phyloP scores from a whole-genome alignment of 2,888 invertebrate genomes.

The Drosophila neonasuta region DNA sequence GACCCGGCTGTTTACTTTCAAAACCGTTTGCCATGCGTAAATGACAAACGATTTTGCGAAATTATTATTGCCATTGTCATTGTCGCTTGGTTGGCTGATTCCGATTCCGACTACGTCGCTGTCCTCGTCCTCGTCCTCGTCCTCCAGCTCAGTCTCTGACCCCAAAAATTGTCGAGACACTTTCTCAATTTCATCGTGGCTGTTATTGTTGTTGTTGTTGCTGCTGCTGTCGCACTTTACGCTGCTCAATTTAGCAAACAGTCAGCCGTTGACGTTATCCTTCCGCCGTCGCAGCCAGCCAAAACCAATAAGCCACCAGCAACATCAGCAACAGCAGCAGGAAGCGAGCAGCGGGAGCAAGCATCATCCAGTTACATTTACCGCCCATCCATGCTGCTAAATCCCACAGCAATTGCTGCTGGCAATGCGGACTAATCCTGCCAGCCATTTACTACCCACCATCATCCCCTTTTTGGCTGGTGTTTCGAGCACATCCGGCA shows the following conservation, averaged over 20 bases:
- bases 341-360: conserved; percentile 20
- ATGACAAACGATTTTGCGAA: conserved; percentile 78
- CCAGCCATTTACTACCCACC: conserved; percentile 41
- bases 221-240: conserved; percentile 70
- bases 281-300: conserved; percentile 68
- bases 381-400: conserved; percentile 58
- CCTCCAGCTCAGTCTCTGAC: conserved; percentile 7
- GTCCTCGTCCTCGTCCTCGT: not conserved
- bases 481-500: conserved; percentile 62
- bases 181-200: conserved; percentile 45
- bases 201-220: conserved; percentile 18
- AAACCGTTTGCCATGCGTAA: conserved; percentile 79
- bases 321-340: conserved; percentile 32
- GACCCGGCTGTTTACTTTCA: conserved; percentile 76
- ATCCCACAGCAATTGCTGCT: conserved; percentile 76
- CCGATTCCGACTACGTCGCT: not conserved
- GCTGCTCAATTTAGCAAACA: conserved; percentile 79
- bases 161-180: conserved; percentile 51
- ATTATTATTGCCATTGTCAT: conserved; percentile 78
- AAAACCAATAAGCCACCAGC: conserved; percentile 76
- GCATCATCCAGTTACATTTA: conserved; percentile 51
- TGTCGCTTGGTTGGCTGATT: conserved; percentile 54
- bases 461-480: conserved; percentile 34
- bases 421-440: conserved; percentile 72
- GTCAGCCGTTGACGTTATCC: conserved; percentile 76